Evolutionary conservation across 2,113 vertebrate genomes (phyloP).

Genomic region (Cynoglossus semilaevis): DNA sequence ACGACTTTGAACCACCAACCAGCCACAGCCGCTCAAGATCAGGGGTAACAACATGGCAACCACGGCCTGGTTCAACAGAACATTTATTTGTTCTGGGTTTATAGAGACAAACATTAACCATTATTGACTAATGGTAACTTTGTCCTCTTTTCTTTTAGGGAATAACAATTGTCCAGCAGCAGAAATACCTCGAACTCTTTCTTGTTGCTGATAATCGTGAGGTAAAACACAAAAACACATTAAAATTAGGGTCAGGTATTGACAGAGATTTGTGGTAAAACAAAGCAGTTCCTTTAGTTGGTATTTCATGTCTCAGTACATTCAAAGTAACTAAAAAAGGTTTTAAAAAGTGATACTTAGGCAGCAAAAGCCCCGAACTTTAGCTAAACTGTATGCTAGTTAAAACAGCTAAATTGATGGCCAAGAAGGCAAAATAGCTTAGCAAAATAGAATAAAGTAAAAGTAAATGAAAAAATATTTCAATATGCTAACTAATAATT

Average conservation of each 20-base stretch:
- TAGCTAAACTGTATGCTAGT: too few species aligned
- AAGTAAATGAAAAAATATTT: too few species aligned
- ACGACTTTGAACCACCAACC: conserved; percentile 57
- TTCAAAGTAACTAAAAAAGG: too few species aligned
- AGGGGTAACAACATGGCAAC: conserved; percentile 40
- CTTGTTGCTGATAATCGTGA: conserved; percentile 72
- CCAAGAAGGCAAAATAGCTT: too few species aligned
- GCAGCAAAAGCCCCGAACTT: too few species aligned
- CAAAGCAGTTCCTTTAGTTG: too few species aligned
- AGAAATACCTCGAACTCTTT: conserved; percentile 74
- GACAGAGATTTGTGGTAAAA: too few species aligned
- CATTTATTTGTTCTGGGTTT: background rate
- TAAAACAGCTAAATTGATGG: too few species aligned
- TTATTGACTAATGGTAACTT: background rate
- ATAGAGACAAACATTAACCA: background rate
- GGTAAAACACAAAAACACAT: conserved; percentile 40
- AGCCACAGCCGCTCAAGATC: conserved; percentile 65
- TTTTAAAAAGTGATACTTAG: too few species aligned
- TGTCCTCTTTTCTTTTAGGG: conserved; percentile 47
- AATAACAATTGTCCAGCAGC: conserved; percentile 54
- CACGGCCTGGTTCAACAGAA: background rate
- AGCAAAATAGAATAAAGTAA: too few species aligned
- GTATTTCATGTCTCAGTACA: too few species aligned
- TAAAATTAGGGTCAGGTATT: background rate
- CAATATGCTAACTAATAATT: too few species aligned